Percentiles rank a stretch among this genome's conserved stretches.
Conservation (phyloP, 2,113 vertebrate species). For the Campylomormyrus tamandua region DNA sequence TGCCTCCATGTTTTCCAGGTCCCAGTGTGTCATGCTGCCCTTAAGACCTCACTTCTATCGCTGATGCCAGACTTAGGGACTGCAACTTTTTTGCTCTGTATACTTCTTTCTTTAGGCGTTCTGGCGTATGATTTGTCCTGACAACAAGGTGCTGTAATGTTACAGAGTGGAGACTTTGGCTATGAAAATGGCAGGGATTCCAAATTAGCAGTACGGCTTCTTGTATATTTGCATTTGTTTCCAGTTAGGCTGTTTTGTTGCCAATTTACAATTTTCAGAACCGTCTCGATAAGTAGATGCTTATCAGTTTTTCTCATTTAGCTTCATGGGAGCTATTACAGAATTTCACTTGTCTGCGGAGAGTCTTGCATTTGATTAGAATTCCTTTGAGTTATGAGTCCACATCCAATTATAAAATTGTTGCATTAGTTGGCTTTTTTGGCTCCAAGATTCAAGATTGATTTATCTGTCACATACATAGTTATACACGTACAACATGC, state of each 20-base stretch:
- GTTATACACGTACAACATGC: background rate
- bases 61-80: background rate
- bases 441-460: background rate
- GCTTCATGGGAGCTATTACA: background rate
- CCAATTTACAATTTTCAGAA: background rate
- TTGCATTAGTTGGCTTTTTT: background rate
- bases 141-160: background rate
- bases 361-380: background rate
- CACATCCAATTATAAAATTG: background rate
- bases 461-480: background rate
- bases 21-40: background rate
- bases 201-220: background rate
- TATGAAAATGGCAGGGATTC: background rate
- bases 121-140: background rate
- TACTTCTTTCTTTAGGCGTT: background rate
- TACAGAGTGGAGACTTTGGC: background rate
- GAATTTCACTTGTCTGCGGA: background rate
- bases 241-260: background rate
- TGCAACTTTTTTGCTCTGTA: background rate
- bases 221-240: background rate
- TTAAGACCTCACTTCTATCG: background rate
- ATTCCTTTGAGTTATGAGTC: background rate
- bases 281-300: background rate
- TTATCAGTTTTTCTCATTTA: background rate
- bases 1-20: background rate